phyloP scores from a whole-genome alignment of 2,113 vertebrate genomes.

The Rhineura floridana region DNA sequence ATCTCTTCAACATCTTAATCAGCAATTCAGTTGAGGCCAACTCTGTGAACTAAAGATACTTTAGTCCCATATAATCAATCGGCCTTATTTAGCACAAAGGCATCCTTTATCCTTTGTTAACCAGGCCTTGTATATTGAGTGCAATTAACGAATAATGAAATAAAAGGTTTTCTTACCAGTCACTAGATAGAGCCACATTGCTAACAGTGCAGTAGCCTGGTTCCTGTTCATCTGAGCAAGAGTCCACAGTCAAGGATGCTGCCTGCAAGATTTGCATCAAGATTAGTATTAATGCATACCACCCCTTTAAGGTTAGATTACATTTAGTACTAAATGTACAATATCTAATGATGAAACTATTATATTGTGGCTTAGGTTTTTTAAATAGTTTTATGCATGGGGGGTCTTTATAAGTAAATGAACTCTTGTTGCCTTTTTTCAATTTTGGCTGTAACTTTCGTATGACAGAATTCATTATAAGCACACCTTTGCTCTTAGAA shows the following conservation, averaged over 20 bases:
- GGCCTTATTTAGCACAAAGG: neutral
- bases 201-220: slow-evolving; percentile 93
- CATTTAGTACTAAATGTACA: neutral
- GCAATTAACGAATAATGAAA: neutral
- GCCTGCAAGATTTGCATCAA: slow-evolving; percentile 77
- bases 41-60: neutral
- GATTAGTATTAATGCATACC: neutral
- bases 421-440: neutral
- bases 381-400: neutral
- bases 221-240: slow-evolving; percentile 93
- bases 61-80: neutral
- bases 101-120: neutral
- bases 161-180: slow-evolving; percentile 82
- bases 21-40: neutral
- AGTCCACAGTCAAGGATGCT: slow-evolving; percentile 93
- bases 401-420: neutral
- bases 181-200: slow-evolving; percentile 89
- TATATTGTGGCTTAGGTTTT: neutral
- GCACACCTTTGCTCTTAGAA: neutral
- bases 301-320: neutral
- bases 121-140: neutral
- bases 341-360: neutral
- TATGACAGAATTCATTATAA: neutral
- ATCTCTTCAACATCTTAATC: neutral
- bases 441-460: neutral